Conservation (phyloP, 2,113 vertebrate species). For the Anhinga anhinga region DNA sequence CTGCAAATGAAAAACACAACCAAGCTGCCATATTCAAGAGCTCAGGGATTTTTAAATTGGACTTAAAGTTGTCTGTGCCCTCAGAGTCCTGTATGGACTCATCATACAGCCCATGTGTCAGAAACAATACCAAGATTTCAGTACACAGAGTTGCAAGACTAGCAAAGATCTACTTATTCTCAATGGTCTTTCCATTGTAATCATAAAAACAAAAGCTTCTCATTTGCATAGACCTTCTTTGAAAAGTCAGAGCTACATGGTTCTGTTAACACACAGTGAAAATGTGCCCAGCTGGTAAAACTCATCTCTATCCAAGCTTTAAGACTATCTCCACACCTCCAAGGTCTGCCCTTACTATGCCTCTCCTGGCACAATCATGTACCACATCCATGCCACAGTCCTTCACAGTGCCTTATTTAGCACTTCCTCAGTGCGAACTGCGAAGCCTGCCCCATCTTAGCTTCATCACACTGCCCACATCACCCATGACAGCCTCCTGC, state of each 20-base stretch:
- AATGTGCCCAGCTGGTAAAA: neutral
- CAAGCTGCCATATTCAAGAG: neutral
- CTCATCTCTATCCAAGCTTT: neutral
- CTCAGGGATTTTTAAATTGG: neutral
- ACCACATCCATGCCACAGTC: neutral
- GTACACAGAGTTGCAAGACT: neutral
- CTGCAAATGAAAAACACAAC: neutral
- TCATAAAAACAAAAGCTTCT: neutral
- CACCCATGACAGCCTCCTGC: fast-evolving
- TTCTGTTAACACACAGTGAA: neutral
- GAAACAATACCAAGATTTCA: neutral
- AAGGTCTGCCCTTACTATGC: neutral
- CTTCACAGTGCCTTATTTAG: neutral
- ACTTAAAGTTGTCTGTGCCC: neutral
- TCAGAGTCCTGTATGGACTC: neutral
- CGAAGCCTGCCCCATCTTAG: fast-evolving
- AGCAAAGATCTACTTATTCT: neutral
- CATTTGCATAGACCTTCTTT: neutral
- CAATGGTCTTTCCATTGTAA: neutral
- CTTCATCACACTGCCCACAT: too few species aligned
- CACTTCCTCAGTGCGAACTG: neutral
- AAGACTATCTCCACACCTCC: neutral
- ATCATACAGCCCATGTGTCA: neutral
- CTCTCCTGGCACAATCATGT: neutral
- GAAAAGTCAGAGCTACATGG: neutral